A percentile compares a stretch with the other conserved stretches of the same genome.
Conservation (phyloP, 2,797 vertebrate genomes). For the Sphenodon punctatus region DNA sequence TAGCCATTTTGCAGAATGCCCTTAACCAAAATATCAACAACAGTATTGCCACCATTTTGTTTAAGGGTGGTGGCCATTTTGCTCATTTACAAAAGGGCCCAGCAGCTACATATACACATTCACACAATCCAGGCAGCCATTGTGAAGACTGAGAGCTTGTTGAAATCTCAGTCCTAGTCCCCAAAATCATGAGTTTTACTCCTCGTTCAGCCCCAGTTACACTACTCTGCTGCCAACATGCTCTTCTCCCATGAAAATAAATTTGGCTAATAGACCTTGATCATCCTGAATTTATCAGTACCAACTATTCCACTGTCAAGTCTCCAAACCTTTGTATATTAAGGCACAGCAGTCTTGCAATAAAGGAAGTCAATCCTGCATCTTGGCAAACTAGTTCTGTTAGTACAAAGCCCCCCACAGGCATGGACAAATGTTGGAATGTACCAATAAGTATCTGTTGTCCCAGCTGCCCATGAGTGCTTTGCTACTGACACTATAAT, state of each 20-base stretch:
- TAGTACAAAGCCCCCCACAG: neutral
- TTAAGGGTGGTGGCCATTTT: too few species aligned
- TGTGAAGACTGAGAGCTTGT: too few species aligned
- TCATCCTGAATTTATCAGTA: neutral
- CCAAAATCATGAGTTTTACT: too few species aligned
- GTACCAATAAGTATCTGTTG: neutral
- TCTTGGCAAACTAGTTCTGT: neutral
- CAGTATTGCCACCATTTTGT: too few species aligned
- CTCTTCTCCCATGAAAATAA: neutral
- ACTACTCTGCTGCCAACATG: neutral
- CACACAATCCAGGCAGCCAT: too few species aligned
- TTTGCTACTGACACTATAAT: fast-evolving
- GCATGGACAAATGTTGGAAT: neutral
- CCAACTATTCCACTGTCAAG: neutral
- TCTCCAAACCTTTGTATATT: neutral
- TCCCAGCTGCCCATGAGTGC: fast-evolving
- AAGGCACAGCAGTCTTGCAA: fast-evolving
- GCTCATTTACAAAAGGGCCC: too few species aligned
- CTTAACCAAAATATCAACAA: too few species aligned
- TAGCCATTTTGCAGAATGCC: too few species aligned
- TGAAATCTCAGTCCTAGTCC: too few species aligned
- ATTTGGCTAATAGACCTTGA: fast-evolving
- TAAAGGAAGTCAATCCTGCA: too few species aligned
- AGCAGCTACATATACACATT: too few species aligned
- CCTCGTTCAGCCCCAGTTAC: too few species aligned